Base-by-base conservation (phyloP, 2,113 vertebrate genomes). In the Sorex araneus region DNA sequence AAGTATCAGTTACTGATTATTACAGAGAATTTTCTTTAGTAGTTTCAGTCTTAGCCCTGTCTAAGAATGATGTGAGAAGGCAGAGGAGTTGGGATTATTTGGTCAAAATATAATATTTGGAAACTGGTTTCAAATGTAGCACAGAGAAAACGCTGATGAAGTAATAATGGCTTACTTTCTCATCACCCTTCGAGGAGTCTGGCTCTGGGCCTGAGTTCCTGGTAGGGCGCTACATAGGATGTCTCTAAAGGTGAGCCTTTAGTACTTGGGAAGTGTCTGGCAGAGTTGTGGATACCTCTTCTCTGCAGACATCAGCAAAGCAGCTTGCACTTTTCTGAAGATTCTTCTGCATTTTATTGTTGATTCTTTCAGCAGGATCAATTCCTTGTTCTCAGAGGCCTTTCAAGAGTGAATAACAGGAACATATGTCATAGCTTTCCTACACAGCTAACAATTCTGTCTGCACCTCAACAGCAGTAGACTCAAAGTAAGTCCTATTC, bases 1-100 rank as follows among this genome's bases (percentile, higher is more conserved):
- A 85, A 45, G 32, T 34, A 73, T 83, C 36, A 63, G 45, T 92
- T 90, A 76, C 50, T 47, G 8, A 64, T 34, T 40, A 71, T 43
- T 67, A 67, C 19, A 63, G 69, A 94, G 21, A 28, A 12, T 30
- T 30, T 12, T 63, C 40, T 94, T 77, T 57, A 74, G 30, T 19
- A 16, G 40, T 7, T 67, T 83, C 50, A 60, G 57, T 92, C 32
- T 87, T 66, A 23, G 85, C 94, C 87, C 76, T 90, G 21, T 80
- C 43, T 34, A 77, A 60, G 40, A 95, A 60, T 23, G 7, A 87
- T 78, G 10, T 36, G 36, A 50, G 57, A 0, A 1, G 34, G 18
- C 11, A 32, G 27, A 21, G 25, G 27, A 64, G 64, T 50, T 28
- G 21, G 0, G 4, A 64, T 74, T 50, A 84, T 28, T 79, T 85